Conservation (phyloP, 2,113 vertebrate species). For the Forbesichthys agassizii region DNA sequence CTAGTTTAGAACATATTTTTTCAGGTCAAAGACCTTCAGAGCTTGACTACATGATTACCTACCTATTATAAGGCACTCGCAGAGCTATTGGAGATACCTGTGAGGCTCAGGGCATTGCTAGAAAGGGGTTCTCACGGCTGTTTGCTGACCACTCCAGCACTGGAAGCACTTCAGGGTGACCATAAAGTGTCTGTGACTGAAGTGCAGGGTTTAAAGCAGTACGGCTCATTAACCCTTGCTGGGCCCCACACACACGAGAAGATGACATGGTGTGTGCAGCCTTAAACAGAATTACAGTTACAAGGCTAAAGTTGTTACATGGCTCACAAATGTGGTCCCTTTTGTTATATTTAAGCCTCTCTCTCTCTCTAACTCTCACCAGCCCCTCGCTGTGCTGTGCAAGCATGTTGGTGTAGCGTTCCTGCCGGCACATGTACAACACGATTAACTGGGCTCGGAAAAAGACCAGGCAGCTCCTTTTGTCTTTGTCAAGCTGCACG, state of each 20-base stretch:
- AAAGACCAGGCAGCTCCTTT: constrained; percentile 17
- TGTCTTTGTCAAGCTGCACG: constrained; percentile 53
- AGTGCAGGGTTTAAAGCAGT: constrained; percentile 37
- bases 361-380: constrained; percentile 1
- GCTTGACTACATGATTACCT: constrained; percentile 5
- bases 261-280: too few relatives aligned
- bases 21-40: neutral
- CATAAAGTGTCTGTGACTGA: constrained; percentile 45
- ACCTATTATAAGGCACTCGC: constrained; percentile 18
- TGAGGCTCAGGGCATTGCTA: constrained; percentile 38
- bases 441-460: constrained; percentile 45
- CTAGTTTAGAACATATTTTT: neutral
- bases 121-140: constrained; percentile 41
- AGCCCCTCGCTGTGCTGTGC: constrained; percentile 7
- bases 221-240: constrained; percentile 47
- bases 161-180: constrained; percentile 59
- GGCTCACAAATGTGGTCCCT: neutral
- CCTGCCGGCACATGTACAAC: constrained; percentile 19
- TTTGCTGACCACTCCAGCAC: constrained; percentile 61
- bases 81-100: constrained; percentile 22
- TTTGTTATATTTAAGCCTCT: neutral
- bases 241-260: too few relatives aligned
- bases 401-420: constrained; percentile 17
- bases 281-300: too few relatives aligned
- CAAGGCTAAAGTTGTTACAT: too few relatives aligned